These are phyloP conservation scores for Pseudomyrmex dendroicus DNA, from an alignment of 1,140 invertebrate species.

Conservation along the genomic window DNA sequence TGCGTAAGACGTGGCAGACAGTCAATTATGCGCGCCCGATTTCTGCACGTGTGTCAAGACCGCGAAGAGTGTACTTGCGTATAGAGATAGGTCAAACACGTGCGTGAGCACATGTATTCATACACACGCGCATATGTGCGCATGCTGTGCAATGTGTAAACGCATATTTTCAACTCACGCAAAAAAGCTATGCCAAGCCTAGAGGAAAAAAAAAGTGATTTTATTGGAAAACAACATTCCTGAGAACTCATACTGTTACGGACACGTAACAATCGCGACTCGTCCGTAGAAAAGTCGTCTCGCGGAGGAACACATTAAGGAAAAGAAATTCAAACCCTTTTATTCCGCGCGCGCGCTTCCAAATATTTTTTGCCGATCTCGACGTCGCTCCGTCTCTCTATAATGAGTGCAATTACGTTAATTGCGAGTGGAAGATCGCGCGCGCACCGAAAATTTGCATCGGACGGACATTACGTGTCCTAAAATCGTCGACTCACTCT, in stretches of 20 bases:
- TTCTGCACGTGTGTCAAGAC: slow-evolving; percentile 49
- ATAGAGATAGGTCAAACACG: background rate
- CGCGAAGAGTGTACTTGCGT: slow-evolving; percentile 4
- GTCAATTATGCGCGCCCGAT: slow-evolving; percentile 55
- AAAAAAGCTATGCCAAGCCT: slow-evolving; percentile 39
- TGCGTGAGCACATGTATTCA: background rate
- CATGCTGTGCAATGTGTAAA: background rate
- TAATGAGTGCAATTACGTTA: slow-evolving; percentile 40
- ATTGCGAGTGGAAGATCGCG: slow-evolving; percentile 32
- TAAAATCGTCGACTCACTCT: background rate
- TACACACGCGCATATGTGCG: background rate
- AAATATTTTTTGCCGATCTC: slow-evolving; percentile 21
- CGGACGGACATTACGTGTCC: background rate
- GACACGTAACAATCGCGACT: background rate
- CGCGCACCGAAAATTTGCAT: slow-evolving; percentile 26
- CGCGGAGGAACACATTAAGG: background rate
- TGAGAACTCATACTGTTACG: slow-evolving; percentile 13
- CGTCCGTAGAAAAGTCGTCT: slow-evolving; percentile 7
- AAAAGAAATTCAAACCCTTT: slow-evolving; percentile 32
- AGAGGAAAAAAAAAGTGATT: slow-evolving; percentile 5
- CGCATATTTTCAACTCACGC: background rate
- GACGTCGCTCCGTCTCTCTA: slow-evolving; percentile 11
- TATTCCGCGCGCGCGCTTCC: background rate
- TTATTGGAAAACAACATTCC: slow-evolving; percentile 32
- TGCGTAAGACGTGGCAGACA: slow-evolving; percentile 42